Evolutionary conservation across 1,140 invertebrate genomes (phyloP).

Genomic region (Procambarus clarkii): DNA sequence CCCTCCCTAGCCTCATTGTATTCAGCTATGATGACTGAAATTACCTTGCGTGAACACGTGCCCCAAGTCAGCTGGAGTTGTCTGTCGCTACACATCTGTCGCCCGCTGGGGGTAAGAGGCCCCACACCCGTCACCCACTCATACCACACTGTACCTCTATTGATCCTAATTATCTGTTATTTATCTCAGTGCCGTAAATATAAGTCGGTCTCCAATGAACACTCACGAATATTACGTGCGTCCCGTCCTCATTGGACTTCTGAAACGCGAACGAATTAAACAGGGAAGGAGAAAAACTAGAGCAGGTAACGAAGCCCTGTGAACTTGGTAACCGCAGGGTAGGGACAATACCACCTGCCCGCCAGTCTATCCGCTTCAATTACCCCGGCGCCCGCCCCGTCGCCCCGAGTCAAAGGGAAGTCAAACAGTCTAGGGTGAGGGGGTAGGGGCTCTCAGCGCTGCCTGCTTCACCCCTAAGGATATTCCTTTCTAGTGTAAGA

Average conservation of each 20-base stretch:
- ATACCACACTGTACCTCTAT: neutral
- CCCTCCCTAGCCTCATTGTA: slow-evolving; percentile 11
- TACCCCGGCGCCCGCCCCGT: slow-evolving; percentile 11
- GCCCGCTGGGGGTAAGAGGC: neutral
- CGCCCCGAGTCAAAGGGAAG: slow-evolving; percentile 20
- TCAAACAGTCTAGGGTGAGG: neutral
- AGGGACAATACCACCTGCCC: slow-evolving; percentile 61
- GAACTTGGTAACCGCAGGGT: slow-evolving; percentile 10
- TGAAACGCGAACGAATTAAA: neutral
- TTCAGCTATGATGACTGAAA: slow-evolving; percentile 52
- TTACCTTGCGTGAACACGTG: slow-evolving; percentile 43
- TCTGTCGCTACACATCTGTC: slow-evolving; percentile 46
- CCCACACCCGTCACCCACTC: neutral
- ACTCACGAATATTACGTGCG: neutral
- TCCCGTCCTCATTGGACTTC: neutral
- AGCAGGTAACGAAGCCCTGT: slow-evolving; percentile 14
- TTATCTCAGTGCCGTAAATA: neutral
- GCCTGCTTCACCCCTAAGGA: neutral
- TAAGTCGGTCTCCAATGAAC: neutral
- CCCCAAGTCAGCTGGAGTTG: slow-evolving; percentile 44
- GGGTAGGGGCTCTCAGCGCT: neutral
- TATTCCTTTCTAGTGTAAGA: neutral
- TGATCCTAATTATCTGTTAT: neutral
- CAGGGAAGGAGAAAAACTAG: neutral
- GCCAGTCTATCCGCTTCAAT: slow-evolving; percentile 40